Conservation (phyloP, 2,797 vertebrate species). For the Poecile montanus region DNA sequence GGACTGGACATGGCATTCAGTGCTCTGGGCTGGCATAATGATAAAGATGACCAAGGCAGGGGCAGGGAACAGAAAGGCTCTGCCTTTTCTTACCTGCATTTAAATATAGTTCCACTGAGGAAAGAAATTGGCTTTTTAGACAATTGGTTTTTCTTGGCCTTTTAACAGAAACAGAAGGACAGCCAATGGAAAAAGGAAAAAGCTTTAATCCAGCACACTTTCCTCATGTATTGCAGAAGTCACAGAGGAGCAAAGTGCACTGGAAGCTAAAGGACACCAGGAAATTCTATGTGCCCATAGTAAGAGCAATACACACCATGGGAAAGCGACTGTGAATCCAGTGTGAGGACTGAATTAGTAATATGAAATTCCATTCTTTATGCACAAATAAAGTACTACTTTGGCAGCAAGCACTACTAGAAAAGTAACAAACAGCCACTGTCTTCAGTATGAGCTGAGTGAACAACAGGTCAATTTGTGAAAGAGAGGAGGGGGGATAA, state of each 20-base stretch:
- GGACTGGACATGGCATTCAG: not conserved
- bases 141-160: conserved; percentile 3
- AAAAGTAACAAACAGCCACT: conserved; percentile 1
- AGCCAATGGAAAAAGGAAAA: not conserved
- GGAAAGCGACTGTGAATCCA: not conserved
- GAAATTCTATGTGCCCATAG: not conserved
- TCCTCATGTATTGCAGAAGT: not conserved
- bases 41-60: not conserved
- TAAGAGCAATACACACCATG: not conserved
- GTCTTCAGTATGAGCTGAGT: not conserved
- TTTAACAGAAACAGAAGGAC: not conserved
- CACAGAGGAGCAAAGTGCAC: not conserved
- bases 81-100: not conserved
- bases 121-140: not conserved
- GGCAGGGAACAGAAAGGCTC: not conserved
- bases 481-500: not conserved
- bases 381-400: not conserved
- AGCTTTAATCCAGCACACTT: not conserved
- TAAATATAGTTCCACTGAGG: not conserved
- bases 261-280: not conserved
- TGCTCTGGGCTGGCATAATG: not conserved
- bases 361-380: conserved; percentile 29
- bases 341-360: not conserved
- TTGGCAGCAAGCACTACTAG: not conserved
- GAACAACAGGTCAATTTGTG: not conserved